Percentiles rank a stretch among this genome's conserved stretches.
phyloP scores from a whole-genome alignment of 2,797 vertebrate genomes.

The Mormyrus proboscirostris region DNA sequence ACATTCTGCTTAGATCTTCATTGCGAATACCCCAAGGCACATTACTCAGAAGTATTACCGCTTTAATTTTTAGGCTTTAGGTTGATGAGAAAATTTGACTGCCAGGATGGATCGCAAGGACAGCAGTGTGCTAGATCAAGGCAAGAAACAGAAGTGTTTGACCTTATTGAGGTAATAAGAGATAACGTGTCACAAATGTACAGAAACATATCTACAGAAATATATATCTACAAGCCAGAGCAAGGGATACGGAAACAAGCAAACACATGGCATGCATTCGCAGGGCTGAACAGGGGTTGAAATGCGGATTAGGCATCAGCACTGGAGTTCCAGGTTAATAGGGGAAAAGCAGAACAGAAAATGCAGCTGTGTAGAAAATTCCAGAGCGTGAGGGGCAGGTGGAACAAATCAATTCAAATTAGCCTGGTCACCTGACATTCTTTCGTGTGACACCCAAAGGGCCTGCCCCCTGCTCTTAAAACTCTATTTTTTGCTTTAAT shows the following conservation, averaged over 20 bases:
- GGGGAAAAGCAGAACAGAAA: not conserved
- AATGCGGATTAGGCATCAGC: not conserved
- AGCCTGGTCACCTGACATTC: not conserved
- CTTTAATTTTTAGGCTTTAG: not conserved
- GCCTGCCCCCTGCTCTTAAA: not conserved
- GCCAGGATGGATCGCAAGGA: not conserved
- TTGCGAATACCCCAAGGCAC: not conserved
- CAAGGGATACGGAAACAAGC: not conserved
- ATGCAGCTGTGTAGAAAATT: not conserved
- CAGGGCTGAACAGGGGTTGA: not conserved
- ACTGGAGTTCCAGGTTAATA: not conserved
- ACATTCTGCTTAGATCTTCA: not conserved
- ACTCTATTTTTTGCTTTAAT: not conserved
- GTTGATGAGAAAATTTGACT: not conserved
- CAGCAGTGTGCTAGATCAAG: not conserved
- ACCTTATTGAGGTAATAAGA: not conserved
- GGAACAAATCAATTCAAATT: not conserved
- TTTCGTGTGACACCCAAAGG: not conserved
- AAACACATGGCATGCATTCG: not conserved
- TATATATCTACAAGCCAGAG: not conserved
- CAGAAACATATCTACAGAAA: not conserved
- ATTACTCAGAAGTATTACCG: not conserved
- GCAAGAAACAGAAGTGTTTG: not conserved
- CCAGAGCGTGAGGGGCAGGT: not conserved
- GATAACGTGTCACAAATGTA: not conserved